phyloP scores from a whole-genome alignment of 2,113 vertebrate genomes.

The Chrysemys picta region DNA sequence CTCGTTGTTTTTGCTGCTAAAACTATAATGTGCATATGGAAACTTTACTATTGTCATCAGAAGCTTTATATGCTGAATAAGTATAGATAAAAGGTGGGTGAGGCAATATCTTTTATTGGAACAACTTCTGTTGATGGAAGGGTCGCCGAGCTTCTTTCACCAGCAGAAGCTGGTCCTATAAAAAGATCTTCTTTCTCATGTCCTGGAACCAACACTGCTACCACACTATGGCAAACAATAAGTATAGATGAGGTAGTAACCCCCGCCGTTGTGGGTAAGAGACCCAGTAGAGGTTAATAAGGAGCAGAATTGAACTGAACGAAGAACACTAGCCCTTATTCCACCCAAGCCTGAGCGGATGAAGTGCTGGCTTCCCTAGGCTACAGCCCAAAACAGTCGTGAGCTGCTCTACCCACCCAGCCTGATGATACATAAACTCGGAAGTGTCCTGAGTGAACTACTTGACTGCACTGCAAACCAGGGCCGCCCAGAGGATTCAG shows the following conservation, averaged over 20 bases:
- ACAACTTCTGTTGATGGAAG: too few species aligned
- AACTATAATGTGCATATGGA: not conserved
- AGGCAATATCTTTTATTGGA: too few species aligned
- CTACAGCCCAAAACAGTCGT: not conserved
- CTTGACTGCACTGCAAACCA: too few species aligned
- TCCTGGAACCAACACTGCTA: not conserved
- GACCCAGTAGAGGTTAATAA: not conserved
- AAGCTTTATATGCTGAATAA: not conserved
- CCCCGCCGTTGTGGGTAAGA: not conserved
- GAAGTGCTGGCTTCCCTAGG: not conserved
- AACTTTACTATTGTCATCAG: not conserved
- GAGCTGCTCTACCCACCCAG: not conserved
- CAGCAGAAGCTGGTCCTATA: too few species aligned
- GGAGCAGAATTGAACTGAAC: not conserved
- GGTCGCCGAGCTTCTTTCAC: too few species aligned
- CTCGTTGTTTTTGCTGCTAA: too few species aligned
- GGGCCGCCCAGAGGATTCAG: too few species aligned
- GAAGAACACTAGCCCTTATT: not conserved
- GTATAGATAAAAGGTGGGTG: too few species aligned
- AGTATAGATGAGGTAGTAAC: too few species aligned
- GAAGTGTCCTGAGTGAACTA: not conserved
- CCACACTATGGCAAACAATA: not conserved
- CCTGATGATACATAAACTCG: not conserved
- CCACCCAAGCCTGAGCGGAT: not conserved
- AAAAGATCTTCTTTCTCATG: not conserved